phyloP scores from a whole-genome alignment of 2,888 invertebrate genomes.

The Agrenia bidenticulata region DNA sequence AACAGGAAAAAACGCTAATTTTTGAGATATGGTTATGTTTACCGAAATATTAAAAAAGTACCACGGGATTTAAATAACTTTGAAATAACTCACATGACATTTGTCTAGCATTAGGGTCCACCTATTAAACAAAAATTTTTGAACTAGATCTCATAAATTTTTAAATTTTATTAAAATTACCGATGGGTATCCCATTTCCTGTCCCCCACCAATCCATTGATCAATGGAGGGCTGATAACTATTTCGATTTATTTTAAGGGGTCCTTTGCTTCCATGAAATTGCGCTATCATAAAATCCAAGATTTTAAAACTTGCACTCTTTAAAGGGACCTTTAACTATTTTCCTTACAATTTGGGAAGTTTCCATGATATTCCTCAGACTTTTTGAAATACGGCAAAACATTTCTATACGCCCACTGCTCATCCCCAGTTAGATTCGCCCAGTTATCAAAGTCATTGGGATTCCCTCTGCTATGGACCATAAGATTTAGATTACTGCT shows the following conservation, averaged over 20 bases:
- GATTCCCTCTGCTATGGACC: slow-evolving; percentile 11
- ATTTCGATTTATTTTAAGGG: not conserved
- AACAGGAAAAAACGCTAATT: not conserved
- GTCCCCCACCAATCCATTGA: slow-evolving; percentile 1
- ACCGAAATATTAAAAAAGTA: not conserved
- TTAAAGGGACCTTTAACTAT: too few relatives aligned
- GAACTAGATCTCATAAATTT: too few relatives aligned
- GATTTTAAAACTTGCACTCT: too few relatives aligned
- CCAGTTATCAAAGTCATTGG: slow-evolving; percentile 11
- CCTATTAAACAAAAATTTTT: not conserved
- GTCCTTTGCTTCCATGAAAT: not conserved
- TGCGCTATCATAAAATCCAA: too few relatives aligned
- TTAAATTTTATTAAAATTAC: too few relatives aligned
- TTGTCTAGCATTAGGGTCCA: slow-evolving; percentile 6
- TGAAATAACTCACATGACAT: not conserved
- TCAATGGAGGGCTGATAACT: not conserved
- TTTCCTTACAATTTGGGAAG: not conserved
- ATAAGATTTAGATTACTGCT: slow-evolving; percentile 21
- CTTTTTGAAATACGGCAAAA: not conserved
- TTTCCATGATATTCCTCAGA: slow-evolving; percentile 7
- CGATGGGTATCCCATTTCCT: too few relatives aligned
- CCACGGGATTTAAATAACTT: too few relatives aligned
- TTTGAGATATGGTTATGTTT: not conserved
- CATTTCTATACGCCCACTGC: not conserved
- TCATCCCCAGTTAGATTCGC: not conserved